phyloP scores from a whole-genome alignment of 2,113 vertebrate genomes.

The Hyla sarda region DNA sequence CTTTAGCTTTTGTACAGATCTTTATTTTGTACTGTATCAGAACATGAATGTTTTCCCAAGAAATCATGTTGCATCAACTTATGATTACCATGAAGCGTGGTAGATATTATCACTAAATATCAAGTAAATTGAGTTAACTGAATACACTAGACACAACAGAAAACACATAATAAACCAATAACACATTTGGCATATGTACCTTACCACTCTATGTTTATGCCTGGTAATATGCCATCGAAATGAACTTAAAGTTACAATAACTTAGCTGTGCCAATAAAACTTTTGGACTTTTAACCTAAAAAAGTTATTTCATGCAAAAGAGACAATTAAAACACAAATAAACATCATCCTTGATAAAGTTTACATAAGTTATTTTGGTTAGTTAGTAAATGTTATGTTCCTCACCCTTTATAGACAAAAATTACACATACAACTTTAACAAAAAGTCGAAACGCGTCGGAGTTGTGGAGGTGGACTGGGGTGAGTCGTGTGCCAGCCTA shows the following conservation, averaged over 20 bases:
- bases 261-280: background rate
- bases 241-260: background rate
- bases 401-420: background rate
- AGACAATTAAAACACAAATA: background rate
- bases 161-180: slow-evolving; percentile 8
- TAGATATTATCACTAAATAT: slow-evolving; percentile 13
- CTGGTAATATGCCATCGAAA: background rate
- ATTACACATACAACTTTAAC: too few relatives aligned
- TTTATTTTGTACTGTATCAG: background rate
- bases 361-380: background rate
- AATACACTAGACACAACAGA: background rate
- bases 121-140: background rate
- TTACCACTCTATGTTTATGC: background rate
- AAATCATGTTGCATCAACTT: background rate
- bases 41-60: background rate
- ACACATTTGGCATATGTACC: background rate
- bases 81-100: background rate
- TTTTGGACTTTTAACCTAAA: slow-evolving; percentile 2
- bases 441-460: too few relatives aligned
- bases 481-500: too few relatives aligned
- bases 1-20: background rate
- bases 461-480: too few relatives aligned
- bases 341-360: background rate
- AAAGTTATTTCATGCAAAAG: background rate
- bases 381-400: background rate